Base-by-base conservation (phyloP, 1,140 invertebrate genomes). In the Cydia amplana region DNA sequence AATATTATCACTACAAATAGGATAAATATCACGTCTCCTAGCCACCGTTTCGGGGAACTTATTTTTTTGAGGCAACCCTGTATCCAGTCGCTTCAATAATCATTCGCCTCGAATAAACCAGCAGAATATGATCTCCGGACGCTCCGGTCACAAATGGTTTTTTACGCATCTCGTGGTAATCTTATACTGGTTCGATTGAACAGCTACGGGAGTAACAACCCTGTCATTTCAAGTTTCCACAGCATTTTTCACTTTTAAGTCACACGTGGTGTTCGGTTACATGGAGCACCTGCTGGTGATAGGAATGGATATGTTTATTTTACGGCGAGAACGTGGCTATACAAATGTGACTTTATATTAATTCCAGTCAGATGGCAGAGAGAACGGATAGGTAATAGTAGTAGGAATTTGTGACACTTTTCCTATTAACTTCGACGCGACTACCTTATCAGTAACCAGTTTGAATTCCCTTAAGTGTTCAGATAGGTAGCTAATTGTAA, bases 1-100 rank as follows among this genome's bases (percentile, higher is more conserved):
- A 91, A 91, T 88, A 88, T 89, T 89, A 88, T 89, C 87, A 83
- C 80, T 79, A 83, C 83, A 87, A 87, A 91, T 88, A 86, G 55
- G 55, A 60, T 60, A 60, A 60, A 60, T 87, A 82, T 89, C 87
- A 87, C 87, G 83, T 85, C 76, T 79, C 18, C 78, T 60, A 60
- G 84, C 80, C 72, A 84, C 82, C 74, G 78, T 73, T 89, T 89
- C 88, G 72, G 46, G 63, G 88, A 90, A 89, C 73, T 74, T 55
- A 75, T 73, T 85, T 84, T 82, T 82, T 78, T 83, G 82, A 81
- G 67, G 78, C 75, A 72, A 75, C 78, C 75, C 36, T 78, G 79
- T n/a, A n/a, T 51, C 49, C n/a, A 16, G 14, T 23, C 55, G 20
- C 55, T 23, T 23, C 10, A 0, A n/a, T 23, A 23, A 60, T 4